A percentile compares a stretch with the other conserved stretches of the same genome.
These are phyloP conservation scores for Tribolium castaneum DNA, from an alignment of 1,140 invertebrate species.

Conservation along the genomic window DNA sequence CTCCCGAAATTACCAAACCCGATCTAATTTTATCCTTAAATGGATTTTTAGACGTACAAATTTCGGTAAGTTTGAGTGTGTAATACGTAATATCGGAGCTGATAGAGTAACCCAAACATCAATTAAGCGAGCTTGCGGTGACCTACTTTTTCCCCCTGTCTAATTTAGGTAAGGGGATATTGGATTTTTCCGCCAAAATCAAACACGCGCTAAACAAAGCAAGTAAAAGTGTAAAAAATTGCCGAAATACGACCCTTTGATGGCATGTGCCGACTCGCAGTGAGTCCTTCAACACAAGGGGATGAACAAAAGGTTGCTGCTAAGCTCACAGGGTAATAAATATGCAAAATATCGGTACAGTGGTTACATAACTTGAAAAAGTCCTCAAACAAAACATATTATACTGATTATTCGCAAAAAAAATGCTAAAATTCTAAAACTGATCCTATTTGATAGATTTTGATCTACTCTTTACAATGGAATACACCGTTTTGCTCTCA, in stretches of 20 bases:
- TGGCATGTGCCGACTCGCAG: neutral
- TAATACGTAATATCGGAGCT: neutral
- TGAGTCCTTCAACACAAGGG: too few species aligned
- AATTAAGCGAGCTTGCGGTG: slow-evolving; percentile 23
- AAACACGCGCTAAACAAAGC: slow-evolving; percentile 16
- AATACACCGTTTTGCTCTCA: too few species aligned
- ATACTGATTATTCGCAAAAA: too few species aligned
- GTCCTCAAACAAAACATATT: too few species aligned
- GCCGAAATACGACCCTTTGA: neutral
- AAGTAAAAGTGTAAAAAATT: slow-evolving; percentile 25
- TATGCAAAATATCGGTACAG: too few species aligned
- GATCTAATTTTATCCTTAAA: neutral
- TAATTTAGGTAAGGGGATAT: slow-evolving; percentile 21
- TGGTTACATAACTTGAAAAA: too few species aligned
- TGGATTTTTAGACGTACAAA: slow-evolving; percentile 2
- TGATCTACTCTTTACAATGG: too few species aligned
- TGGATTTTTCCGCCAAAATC: slow-evolving; percentile 33
- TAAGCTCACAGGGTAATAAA: too few species aligned
- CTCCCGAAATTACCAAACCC: neutral
- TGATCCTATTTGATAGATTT: too few species aligned
- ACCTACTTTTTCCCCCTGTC: slow-evolving; percentile 15
- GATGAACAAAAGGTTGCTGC: too few species aligned
- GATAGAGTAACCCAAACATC: slow-evolving; percentile 18
- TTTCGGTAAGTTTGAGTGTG: slow-evolving; percentile 16
- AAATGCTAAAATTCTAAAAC: too few species aligned